phyloP scores from a whole-genome alignment of 2,888 invertebrate genomes.

The Ophraella communa region DNA sequence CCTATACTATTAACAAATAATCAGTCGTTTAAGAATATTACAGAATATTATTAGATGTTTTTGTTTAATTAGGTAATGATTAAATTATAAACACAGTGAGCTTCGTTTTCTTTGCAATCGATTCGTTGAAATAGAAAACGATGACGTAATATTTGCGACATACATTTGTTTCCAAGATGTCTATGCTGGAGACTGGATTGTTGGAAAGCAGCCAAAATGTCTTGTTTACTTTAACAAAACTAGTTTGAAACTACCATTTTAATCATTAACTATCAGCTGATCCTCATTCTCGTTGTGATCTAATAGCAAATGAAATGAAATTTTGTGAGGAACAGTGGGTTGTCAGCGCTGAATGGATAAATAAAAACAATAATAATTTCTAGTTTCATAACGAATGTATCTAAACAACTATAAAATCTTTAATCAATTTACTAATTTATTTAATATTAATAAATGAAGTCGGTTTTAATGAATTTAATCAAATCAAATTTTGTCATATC shows the following conservation, averaged over 20 bases:
- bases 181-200: slow-evolving; percentile 16
- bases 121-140: slow-evolving; percentile 1
- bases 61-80: too few relatives aligned
- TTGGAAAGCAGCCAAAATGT: slow-evolving; percentile 26
- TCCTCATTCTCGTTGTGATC: neutral
- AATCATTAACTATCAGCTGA: neutral
- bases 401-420: too few relatives aligned
- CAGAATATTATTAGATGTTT: too few relatives aligned
- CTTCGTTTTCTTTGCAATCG: neutral
- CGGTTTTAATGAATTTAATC: too few relatives aligned
- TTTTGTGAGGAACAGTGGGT: neutral
- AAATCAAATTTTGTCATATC: too few relatives aligned
- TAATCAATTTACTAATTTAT: too few relatives aligned
- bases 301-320: neutral
- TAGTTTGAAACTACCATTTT: neutral
- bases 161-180: slow-evolving; percentile 26
- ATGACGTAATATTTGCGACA: slow-evolving; percentile 25
- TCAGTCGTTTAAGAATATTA: too few relatives aligned
- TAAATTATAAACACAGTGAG: too few relatives aligned
- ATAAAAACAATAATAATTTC: neutral
- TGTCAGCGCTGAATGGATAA: neutral
- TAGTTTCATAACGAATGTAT: too few relatives aligned
- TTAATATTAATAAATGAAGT: too few relatives aligned
- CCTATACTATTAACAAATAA: too few relatives aligned
- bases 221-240: slow-evolving; percentile 27